Evolutionary conservation across 2,888 invertebrate genomes (phyloP).

Genomic region (Gibbula magus): DNA sequence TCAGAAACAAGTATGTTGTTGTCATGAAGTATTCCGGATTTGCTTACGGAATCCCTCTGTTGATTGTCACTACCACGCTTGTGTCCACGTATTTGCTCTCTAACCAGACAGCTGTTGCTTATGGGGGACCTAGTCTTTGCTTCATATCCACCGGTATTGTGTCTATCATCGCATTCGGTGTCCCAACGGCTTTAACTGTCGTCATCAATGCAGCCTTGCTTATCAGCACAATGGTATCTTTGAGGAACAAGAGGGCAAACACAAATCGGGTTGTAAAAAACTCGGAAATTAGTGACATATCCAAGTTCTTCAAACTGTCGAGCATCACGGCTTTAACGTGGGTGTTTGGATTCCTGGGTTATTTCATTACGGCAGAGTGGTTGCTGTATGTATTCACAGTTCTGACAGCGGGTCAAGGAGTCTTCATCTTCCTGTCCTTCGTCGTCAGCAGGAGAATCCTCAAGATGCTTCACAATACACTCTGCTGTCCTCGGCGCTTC

Average conservation of each 20-base stretch:
- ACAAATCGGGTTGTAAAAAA: background rate
- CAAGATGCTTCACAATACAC: background rate
- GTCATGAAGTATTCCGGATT: background rate
- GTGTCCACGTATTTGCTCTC: background rate
- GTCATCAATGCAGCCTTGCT: background rate
- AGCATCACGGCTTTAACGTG: background rate
- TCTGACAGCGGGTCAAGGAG: background rate
- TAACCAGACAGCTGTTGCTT: background rate
- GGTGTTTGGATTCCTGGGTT: constrained; percentile 5
- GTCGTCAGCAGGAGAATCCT: background rate
- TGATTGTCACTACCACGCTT: background rate
- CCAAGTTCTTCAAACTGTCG: background rate
- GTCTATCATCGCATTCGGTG: background rate
- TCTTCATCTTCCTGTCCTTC: constrained; percentile 8
- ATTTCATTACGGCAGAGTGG: background rate
- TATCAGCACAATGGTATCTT: background rate
- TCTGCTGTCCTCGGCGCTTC: background rate
- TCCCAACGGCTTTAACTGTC: background rate
- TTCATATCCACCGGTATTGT: background rate
- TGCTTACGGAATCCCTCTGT: background rate
- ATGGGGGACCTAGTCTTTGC: background rate
- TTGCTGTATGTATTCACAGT: constrained; percentile 1
- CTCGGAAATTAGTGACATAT: background rate
- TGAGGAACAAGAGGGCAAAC: background rate
- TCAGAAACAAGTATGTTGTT: background rate